These are phyloP conservation scores for Atta texana DNA, from an alignment of 1,140 invertebrate genomes.

Conservation along the genomic window DNA sequence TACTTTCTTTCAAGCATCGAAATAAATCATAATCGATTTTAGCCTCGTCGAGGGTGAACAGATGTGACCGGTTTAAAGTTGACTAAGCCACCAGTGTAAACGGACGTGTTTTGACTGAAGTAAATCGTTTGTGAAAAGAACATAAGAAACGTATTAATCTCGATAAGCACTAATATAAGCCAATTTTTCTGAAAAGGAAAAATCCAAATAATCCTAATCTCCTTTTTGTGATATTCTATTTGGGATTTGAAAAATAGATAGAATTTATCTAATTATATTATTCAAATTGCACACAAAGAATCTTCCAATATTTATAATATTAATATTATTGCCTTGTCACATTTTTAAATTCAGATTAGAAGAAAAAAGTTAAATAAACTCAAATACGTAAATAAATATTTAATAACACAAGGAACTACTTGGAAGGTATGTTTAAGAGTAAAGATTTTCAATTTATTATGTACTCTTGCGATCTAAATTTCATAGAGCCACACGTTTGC, in stretches of 20 bases:
- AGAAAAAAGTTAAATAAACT: neutral
- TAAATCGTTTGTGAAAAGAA: slow-evolving; percentile 32
- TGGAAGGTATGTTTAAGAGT: too few relatives aligned
- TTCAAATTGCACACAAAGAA: neutral
- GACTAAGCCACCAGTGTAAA: neutral
- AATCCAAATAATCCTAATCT: neutral
- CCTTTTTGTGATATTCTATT: neutral
- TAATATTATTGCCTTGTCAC: neutral
- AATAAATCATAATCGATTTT: neutral
- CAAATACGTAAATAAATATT: neutral
- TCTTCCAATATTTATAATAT: neutral
- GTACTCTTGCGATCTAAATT: neutral
- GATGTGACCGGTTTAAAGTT: neutral
- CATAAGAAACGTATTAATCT: neutral
- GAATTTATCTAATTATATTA: neutral
- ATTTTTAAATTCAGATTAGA: slow-evolving; percentile 2
- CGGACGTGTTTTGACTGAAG: neutral
- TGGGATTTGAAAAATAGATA: neutral
- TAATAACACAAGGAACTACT: neutral
- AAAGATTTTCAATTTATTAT: neutral
- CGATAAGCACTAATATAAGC: neutral
- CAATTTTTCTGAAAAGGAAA: neutral
- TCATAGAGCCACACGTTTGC: neutral
- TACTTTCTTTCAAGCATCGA: neutral
- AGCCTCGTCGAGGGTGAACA: neutral